Base-by-base conservation (phyloP, 2,888 invertebrate species). In the Harpalus rubripes region DNA sequence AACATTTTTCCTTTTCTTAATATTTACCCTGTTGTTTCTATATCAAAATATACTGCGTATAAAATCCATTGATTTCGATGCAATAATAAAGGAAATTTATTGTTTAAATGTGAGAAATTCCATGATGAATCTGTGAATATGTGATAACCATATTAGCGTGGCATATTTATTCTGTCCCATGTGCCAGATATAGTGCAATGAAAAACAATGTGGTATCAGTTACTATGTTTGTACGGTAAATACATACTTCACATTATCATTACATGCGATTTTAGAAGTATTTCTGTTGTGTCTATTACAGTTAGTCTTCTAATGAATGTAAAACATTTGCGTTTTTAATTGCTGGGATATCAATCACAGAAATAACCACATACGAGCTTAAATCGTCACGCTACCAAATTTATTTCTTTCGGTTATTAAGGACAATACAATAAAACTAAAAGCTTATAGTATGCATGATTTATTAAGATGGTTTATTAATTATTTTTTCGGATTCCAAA, bases 181-280 rank as follows among this genome's bases (percentile, higher is more conserved):
- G 68, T 68, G 15, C 68, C 39, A 39, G 68, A 68, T 68, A 68
- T 15, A 22, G 63, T 68, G 68, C 39, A 39, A 63, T 68, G 68
- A 68, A 68, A 68, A 68, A 68, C 68, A 68, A 68, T 63, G 68
- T 68, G 15, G 68, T 68, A 68, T 68, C 68, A 68, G 68, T 68
- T 68, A 0, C 68, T 68, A 32, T 68, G 68, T 68, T 68, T 68
- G 68, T 26, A 41, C n/a, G 15, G 68, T 68, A 39, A 68, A 68
- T 39, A 68, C 15, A 32, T 68, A 39, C 32, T 32, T 68, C 26
- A 12, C 39, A 68, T 68, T 68, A 68, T 68, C 68, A 68, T 15
- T 39, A 68, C 68, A 68, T 68, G 68, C 68, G 68, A 68, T 68
- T 68, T 68, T 68, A 32, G 15, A 68, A 39, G 7, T 22, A 68